A percentile compares a stretch with the other conserved stretches of the same genome.
phyloP scores from a whole-genome alignment of 2,797 vertebrate species.

The Trematomus bernacchii region DNA sequence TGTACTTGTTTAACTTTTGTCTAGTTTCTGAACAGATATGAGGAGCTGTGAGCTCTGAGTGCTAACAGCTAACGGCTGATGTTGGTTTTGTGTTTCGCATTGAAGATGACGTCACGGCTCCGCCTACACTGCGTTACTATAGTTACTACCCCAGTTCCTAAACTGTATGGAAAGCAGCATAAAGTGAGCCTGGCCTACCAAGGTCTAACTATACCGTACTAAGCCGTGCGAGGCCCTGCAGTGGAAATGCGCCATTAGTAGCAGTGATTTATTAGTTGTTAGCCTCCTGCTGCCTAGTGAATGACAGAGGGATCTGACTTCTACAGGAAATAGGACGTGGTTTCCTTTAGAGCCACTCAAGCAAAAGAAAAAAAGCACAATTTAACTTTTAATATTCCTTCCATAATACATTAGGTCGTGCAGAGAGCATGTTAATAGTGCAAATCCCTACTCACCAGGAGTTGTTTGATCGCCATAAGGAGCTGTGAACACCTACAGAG shows the following conservation, averaged over 20 bases:
- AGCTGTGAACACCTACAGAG: background rate
- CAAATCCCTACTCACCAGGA: background rate
- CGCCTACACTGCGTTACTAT: too few species aligned
- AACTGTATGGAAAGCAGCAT: too few species aligned
- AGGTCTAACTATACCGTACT: too few species aligned
- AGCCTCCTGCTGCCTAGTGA: slow-evolving; percentile 76
- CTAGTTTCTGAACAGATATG: too few species aligned
- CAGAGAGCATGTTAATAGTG: slow-evolving; percentile 2
- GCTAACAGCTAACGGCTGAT: too few species aligned
- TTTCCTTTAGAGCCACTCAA: slow-evolving; percentile 56
- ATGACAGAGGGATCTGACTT: slow-evolving; percentile 66
- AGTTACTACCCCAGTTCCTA: too few species aligned
- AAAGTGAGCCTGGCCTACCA: too few species aligned
- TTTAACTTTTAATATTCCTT: slow-evolving; percentile 28
- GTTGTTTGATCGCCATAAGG: background rate
- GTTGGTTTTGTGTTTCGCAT: too few species aligned
- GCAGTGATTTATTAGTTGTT: slow-evolving; percentile 84
- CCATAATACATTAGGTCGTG: slow-evolving; percentile 14
- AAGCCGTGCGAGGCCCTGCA: too few species aligned
- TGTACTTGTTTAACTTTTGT: too few species aligned
- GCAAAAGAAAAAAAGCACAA: slow-evolving; percentile 29
- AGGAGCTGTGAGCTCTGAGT: too few species aligned
- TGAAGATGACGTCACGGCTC: too few species aligned
- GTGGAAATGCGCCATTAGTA: slow-evolving; percentile 32
- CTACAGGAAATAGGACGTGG: slow-evolving; percentile 64